Percentiles rank a stretch among this genome's conserved stretches.
phyloP scores from a whole-genome alignment of 2,113 vertebrate species.

The Urocynchramus pylzowi region DNA sequence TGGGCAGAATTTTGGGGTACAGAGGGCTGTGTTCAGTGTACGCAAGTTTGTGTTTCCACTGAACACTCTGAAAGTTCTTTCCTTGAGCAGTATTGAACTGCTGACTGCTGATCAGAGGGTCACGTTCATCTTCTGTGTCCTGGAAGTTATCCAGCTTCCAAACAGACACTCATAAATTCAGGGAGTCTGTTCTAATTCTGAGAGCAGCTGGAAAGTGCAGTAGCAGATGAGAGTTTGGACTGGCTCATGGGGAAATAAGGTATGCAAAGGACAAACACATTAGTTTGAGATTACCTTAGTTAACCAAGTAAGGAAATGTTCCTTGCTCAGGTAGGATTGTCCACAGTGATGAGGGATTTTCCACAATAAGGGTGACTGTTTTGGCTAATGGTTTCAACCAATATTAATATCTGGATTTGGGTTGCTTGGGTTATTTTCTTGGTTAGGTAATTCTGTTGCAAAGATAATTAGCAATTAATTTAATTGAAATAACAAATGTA shows the following conservation, averaged over 20 bases:
- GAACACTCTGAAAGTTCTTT: background rate
- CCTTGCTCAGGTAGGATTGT: background rate
- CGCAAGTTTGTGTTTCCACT: background rate
- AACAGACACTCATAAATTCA: background rate
- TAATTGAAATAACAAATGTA: background rate
- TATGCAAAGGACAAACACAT: background rate
- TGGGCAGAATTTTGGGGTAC: no score
- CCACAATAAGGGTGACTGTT: background rate
- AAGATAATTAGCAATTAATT: background rate
- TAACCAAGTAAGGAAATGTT: background rate
- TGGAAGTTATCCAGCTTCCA: conserved; percentile 13
- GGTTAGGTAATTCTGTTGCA: background rate
- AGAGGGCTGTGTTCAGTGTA: background rate
- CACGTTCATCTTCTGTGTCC: background rate
- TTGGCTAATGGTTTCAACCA: background rate
- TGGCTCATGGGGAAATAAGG: background rate
- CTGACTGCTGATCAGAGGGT: background rate
- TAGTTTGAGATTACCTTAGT: background rate
- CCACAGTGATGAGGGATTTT: background rate
- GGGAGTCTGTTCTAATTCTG: background rate
- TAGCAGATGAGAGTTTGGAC: background rate
- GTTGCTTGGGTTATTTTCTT: background rate
- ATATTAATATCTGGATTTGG: background rate
- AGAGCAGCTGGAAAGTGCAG: background rate
- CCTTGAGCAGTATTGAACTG: background rate